phyloP scores from a whole-genome alignment of 2,113 vertebrate genomes.

The Chaetops frenatus region DNA sequence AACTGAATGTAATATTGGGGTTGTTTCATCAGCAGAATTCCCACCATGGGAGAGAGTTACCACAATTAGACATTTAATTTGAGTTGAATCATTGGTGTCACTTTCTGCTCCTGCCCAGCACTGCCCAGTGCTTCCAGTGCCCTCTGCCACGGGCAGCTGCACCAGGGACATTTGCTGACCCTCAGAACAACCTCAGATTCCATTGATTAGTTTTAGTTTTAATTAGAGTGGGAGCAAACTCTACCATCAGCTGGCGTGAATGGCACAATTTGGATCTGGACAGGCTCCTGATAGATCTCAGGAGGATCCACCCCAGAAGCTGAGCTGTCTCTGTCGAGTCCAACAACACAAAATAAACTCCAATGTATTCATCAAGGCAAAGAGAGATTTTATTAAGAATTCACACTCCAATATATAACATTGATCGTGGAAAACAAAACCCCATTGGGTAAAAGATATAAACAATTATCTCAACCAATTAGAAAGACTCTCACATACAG shows the following conservation, averaged over 20 bases:
- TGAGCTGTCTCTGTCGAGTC: too few species aligned
- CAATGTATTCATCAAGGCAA: too few species aligned
- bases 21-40: background rate
- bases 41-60: background rate
- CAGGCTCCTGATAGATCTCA: background rate
- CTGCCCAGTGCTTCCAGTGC: background rate
- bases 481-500: too few species aligned
- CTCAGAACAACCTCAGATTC: background rate
- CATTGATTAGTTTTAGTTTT: background rate
- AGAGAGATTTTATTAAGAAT: too few species aligned
- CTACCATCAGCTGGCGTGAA: background rate
- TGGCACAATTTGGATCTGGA: background rate
- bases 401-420: too few species aligned
- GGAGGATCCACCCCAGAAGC: background rate
- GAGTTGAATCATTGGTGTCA: background rate
- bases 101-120: background rate
- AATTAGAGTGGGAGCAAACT: background rate
- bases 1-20: rapidly evolving
- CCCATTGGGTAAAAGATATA: too few species aligned
- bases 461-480: too few species aligned
- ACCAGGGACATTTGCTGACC: background rate
- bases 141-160: background rate
- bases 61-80: background rate
- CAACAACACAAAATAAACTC: too few species aligned
- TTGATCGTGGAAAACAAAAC: too few species aligned